Conservation (phyloP, 2,888 invertebrate genomes). For the Drosophila colorata region DNA sequence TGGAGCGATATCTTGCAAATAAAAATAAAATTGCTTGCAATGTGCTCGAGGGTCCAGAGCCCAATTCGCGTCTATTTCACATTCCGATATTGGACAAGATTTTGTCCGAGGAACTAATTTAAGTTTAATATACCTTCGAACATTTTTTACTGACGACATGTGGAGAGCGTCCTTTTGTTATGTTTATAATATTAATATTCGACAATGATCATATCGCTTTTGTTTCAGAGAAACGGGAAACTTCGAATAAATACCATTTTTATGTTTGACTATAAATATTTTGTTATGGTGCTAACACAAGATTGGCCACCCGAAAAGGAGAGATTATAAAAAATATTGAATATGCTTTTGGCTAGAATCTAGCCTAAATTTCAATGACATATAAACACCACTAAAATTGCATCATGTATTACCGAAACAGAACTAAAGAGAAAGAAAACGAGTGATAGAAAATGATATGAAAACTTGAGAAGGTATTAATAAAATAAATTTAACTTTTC, state of each 20-base stretch:
- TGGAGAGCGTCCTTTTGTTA: constrained; percentile 9
- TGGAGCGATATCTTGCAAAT: constrained; percentile 34
- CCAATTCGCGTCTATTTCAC: constrained; percentile 37
- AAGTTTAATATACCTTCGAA: neutral
- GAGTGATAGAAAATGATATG: too few relatives aligned
- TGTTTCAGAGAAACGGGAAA: neutral
- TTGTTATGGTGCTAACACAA: too few relatives aligned
- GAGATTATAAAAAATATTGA: too few relatives aligned
- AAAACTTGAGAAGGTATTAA: too few relatives aligned
- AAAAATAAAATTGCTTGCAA: constrained; percentile 13
- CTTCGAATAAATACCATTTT: constrained; percentile 9
- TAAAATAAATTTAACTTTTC: too few relatives aligned
- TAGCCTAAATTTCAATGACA: too few relatives aligned
- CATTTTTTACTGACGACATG: neutral
- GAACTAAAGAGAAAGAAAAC: too few relatives aligned
- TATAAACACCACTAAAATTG: too few relatives aligned
- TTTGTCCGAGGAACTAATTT: constrained; percentile 9
- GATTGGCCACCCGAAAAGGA: too few relatives aligned
- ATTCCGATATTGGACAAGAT: constrained; percentile 42
- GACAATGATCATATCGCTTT: neutral
- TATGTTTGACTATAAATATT: neutral
- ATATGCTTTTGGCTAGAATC: too few relatives aligned
- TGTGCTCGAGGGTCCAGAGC: constrained; percentile 45
- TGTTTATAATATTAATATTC: neutral
- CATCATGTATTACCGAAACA: too few relatives aligned